phyloP scores from a whole-genome alignment of 2,113 vertebrate species.

The Rhynchomys soricoides region DNA sequence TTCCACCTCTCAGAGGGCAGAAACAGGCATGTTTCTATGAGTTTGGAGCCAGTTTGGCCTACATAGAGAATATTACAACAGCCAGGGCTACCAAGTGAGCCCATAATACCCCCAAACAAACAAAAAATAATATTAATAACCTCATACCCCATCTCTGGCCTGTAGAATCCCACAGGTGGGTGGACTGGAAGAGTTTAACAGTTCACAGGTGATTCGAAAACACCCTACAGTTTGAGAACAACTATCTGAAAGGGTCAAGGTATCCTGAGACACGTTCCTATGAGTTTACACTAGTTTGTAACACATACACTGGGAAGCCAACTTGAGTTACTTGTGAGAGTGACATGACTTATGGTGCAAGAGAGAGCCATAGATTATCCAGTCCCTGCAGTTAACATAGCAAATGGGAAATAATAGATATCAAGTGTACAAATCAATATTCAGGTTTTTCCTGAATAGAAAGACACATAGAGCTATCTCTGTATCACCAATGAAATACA shows the following conservation, averaged over 20 bases:
- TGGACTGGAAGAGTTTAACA: neutral
- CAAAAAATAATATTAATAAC: neutral
- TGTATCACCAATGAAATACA: neutral
- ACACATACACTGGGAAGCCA: neutral
- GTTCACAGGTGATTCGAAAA: neutral
- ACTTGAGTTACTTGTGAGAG: neutral
- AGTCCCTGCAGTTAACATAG: neutral
- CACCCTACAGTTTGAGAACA: neutral
- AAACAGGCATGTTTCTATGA: neutral
- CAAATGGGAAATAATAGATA: constrained; percentile 30
- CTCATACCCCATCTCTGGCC: neutral
- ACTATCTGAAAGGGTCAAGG: neutral
- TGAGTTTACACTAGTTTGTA: neutral
- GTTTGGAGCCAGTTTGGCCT: neutral
- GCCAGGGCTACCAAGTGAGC: neutral
- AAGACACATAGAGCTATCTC: neutral
- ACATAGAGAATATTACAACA: neutral
- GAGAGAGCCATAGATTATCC: constrained; percentile 14
- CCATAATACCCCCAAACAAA: neutral
- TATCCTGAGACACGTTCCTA: neutral
- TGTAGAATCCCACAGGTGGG: neutral
- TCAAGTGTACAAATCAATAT: constrained; percentile 14
- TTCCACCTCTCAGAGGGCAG: neutral
- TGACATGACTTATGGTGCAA: neutral
- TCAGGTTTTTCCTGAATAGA: neutral